Percentiles rank a stretch among this genome's conserved stretches.
phyloP scores from a whole-genome alignment of 2,113 vertebrate species.

The Pheucticus melanocephalus region DNA sequence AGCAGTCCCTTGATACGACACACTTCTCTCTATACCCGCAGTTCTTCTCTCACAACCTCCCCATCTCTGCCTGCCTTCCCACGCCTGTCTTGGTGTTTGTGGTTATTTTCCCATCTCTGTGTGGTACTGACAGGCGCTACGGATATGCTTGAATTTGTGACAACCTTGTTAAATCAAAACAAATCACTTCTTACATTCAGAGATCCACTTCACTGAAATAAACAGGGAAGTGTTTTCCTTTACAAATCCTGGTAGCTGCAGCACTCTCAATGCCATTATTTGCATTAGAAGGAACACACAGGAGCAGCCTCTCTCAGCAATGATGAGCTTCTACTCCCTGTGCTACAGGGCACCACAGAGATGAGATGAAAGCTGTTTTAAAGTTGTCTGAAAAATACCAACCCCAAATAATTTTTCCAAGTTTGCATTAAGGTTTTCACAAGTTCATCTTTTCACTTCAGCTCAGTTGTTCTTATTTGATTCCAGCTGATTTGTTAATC shows the following conservation, averaged over 20 bases:
- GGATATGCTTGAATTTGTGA: neutral
- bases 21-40: neutral
- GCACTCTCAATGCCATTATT: neutral
- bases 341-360: neutral
- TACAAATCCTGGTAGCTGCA: neutral
- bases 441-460: neutral
- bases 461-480: neutral
- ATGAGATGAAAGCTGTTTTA: neutral
- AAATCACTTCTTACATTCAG: neutral
- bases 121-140: neutral
- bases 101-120: neutral
- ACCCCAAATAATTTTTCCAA: neutral
- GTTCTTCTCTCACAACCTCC: neutral
- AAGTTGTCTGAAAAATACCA: neutral
- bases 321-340: neutral
- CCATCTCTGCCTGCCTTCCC: neutral
- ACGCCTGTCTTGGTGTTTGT: rapidly evolving
- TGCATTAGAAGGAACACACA: neutral
- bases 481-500: slow-evolving; percentile 4
- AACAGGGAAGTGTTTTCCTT: neutral
- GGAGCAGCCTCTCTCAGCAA: neutral
- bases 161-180: slow-evolving; percentile 27
- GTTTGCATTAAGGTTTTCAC: neutral
- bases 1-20: neutral
- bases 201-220: neutral